These are phyloP conservation scores for Notamacropus eugenii DNA, from an alignment of 2,797 vertebrate species.

Conservation along the genomic window DNA sequence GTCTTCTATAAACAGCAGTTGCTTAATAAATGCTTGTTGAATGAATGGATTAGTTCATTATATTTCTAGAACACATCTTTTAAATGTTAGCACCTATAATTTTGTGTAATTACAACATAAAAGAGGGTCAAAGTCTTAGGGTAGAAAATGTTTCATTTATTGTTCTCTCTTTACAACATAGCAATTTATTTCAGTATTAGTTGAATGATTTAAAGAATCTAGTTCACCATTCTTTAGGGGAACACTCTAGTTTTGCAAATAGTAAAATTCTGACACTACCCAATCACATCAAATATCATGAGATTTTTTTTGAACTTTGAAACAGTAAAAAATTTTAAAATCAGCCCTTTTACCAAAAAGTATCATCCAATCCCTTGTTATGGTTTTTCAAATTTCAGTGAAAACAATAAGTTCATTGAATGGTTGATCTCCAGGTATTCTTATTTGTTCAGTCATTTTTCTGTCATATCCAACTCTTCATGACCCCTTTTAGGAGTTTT, in stretches of 20 bases:
- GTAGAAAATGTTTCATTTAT: constrained; percentile 58
- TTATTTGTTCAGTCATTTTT: constrained; percentile 17
- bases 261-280: constrained; percentile 67
- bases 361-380: constrained; percentile 70
- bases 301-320: constrained; percentile 72
- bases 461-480: not conserved
- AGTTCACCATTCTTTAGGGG: constrained; percentile 64
- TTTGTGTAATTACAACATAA: constrained; percentile 48
- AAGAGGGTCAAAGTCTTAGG: not conserved
- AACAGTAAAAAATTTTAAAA: constrained; percentile 11
- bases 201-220: constrained; percentile 65
- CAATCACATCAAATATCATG: constrained; percentile 61
- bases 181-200: constrained; percentile 60
- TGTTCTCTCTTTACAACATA: constrained; percentile 74
- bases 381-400: constrained; percentile 53
- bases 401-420: constrained; percentile 72
- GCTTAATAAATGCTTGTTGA: not conserved
- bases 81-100: constrained; percentile 66
- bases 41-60: not conserved
- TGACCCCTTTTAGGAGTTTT: not conserved
- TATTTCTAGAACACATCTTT: not conserved
- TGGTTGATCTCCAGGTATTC: not conserved
- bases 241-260: constrained; percentile 44
- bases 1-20: not conserved
- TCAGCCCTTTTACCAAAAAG: constrained; percentile 70